Base-by-base conservation (phyloP, 2,888 invertebrate species). In the Athalia rosae region DNA sequence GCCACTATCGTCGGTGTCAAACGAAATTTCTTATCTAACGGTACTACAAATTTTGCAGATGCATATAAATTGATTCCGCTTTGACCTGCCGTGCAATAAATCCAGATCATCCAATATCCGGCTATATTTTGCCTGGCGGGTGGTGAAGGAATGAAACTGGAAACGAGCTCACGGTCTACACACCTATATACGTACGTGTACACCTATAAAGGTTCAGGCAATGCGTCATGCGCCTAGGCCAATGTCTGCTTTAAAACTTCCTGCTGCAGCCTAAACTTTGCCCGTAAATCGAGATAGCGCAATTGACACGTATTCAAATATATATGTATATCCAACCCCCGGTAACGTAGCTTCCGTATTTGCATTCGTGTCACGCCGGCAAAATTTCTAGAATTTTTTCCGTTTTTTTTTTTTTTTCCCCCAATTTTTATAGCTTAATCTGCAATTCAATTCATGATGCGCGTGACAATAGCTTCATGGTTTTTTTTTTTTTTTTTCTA, bases 231-330 rank as follows among this genome's bases (percentile, higher is more conserved):
- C 4, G 58, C 71, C 58, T 56, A 43, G 71, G 71, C 71, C 71
- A 71, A 71, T 71, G 71, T 71, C 71, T 43, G 71, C 71, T 71
- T 71, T 71, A 71, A 71, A 71, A 71, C 71, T 71, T 50, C 43
- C 58, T 45, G 28, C 58, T 45, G 28, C 28, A 28, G 43, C 13
- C 58, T 45, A 45, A 71, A 71, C 45, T 71, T 58, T 47, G 9
- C 0, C 71, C 58, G 71, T 71, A 58, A 71, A 58, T 71, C 45
- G 45, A 43, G 0, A 58, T 58, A n/a, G 13, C 71, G 71, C 56
- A 71, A 71, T 71, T 71, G 56, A 71, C 71, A 58, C 71, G 56
- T 58, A 71, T 71, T 58, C 43, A 13, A 71, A 45, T 58, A 56
- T n/a, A 8, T 11, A 45, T 58, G 56, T n/a, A 8, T 11, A 15